Conservation (phyloP, 1,140 invertebrate genomes). For the Formica exsecta region DNA sequence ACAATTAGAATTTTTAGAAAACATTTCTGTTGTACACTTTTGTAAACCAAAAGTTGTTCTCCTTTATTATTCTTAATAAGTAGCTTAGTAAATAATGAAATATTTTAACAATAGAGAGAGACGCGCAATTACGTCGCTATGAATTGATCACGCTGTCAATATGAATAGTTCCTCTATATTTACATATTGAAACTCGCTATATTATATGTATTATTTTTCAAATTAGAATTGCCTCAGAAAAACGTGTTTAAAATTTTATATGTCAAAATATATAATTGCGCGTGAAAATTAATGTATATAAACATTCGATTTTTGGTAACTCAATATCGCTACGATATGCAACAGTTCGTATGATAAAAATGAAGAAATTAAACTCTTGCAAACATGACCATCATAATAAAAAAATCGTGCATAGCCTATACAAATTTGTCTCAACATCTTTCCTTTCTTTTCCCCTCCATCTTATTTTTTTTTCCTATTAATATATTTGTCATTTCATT, state of each 20-base stretch:
- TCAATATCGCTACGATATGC: not conserved
- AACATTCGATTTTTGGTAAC: conserved; percentile 2
- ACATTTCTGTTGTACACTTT: not conserved
- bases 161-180: not conserved
- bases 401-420: not conserved
- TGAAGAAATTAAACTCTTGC: not conserved
- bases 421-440: not conserved
- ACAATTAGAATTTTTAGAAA: not conserved
- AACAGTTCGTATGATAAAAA: not conserved
- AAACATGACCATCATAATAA: not conserved
- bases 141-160: not conserved
- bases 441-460: not conserved
- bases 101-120: not conserved
- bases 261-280: not conserved
- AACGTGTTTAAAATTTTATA: not conserved
- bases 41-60: not conserved
- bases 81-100: not conserved
- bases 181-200: not conserved
- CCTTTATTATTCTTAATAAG: not conserved
- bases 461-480: not conserved
- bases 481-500: not conserved
- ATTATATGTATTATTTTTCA: not conserved
- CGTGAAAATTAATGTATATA: not conserved
- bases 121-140: not conserved
- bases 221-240: not conserved